Percentiles rank a stretch among this genome's conserved stretches.
Conservation (phyloP, 2,797 vertebrate species). For the Rhynchotus rufescens region DNA sequence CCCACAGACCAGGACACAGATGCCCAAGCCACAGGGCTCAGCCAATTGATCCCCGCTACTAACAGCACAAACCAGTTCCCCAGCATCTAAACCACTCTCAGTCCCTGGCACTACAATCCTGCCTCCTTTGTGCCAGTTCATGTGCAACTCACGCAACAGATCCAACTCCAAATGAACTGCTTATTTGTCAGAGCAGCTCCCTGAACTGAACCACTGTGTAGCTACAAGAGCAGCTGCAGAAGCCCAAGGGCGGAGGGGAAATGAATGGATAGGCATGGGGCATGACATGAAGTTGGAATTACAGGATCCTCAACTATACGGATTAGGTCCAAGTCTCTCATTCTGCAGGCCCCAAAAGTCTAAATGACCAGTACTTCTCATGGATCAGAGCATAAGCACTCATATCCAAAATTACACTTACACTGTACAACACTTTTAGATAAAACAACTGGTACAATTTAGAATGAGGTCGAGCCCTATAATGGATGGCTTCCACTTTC, state of each 20-base stretch:
- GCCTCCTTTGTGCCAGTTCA: not conserved
- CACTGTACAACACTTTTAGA: not conserved
- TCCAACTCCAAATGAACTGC: not conserved
- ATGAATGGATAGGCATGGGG: not conserved
- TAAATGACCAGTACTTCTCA: not conserved
- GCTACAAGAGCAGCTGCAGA: not conserved
- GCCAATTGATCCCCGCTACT: not conserved
- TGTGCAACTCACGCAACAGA: not conserved
- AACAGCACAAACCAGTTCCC: not conserved
- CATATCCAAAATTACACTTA: not conserved
- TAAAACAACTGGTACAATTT: slow-evolving; percentile 12
- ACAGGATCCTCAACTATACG: not conserved
- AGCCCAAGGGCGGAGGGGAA: not conserved
- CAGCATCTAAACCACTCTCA: not conserved
- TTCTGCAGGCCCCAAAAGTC: not conserved
- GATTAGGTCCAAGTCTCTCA: not conserved
- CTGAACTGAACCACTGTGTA: not conserved
- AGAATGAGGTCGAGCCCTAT: not conserved
- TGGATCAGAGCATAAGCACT: not conserved
- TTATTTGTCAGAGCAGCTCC: not conserved
- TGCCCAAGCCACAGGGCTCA: not conserved
- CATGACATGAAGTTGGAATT: not conserved
- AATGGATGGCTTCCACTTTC: not conserved
- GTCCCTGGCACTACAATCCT: not conserved
- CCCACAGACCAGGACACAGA: not conserved